Base-by-base conservation (phyloP, 1,140 invertebrate species). In the Heliothis subflexa region DNA sequence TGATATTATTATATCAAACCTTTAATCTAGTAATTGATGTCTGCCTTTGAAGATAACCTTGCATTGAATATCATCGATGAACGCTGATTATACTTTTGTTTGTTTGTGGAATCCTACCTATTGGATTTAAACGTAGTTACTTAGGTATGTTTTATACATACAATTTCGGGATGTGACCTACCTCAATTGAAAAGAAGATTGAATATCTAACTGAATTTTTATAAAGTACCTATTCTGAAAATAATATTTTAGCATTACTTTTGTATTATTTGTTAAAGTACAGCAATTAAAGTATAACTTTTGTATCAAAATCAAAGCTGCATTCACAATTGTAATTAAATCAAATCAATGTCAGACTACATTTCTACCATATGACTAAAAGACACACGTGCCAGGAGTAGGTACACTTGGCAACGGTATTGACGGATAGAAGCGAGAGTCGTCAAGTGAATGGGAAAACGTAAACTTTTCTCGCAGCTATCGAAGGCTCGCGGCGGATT, bases 21-120 rank as follows among this genome's bases (percentile, higher is more conserved):
- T 70, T 57, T 79, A 79, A 79, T 79, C 62, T 68, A 74, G n/a
- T 75, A 49, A 50, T 79, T 75, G 50, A 16, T 21, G 50, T 72
- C 21, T 40, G 9, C 10, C 68, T 55, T 54, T 71, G 25, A 71
- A 55, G 49, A 28, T 55, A 71, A 40, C 52, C 68, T 55, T 71
- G 50, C 16, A 18, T 71, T 55, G 55, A 54, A 71, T 40, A 14
- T 21, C 16, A 7, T 33, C 25, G 25, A 33, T 10, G 21, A 10
- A n/a, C 33, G 33, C 40, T 64, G 61, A 64, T 64, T 64, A 50
- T 11, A 28, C 0, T 55, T 71, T 21, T 70, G 47, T 68, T 77
- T 77, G 45, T 61, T 50, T 50, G 47, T 52, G 21, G 21, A 14
- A 70, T 16, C 14, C 11, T 9, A 70, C 21, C 21, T 70, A 25